Conservation (phyloP, 2,888 invertebrate species). For the Selenia dentaria region DNA sequence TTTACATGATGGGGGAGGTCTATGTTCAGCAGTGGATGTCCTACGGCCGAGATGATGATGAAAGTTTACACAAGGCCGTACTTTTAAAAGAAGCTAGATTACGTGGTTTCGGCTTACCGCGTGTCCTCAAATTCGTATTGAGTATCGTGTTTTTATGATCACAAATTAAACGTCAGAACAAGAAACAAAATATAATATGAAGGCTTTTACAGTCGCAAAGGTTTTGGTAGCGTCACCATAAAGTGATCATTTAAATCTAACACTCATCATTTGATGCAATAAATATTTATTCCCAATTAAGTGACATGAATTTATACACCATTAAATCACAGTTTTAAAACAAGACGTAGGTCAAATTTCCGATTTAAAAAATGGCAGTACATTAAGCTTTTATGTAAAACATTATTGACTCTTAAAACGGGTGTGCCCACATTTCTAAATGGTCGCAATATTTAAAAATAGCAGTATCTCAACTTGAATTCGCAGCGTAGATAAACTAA, state of each 20-base stretch:
- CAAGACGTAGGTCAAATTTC: constrained; percentile 11
- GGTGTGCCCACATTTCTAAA: constrained; percentile 36
- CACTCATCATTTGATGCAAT: constrained; percentile 22
- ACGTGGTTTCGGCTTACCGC: no score
- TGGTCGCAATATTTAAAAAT: constrained; percentile 30
- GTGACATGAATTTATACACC: constrained; percentile 26
- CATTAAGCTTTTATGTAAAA: constrained; percentile 66
- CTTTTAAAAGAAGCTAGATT: no score
- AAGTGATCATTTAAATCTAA: constrained; percentile 7
- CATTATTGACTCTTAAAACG: constrained; percentile 40
- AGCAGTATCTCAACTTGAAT: neutral
- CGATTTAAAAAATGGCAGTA: constrained; percentile 37
- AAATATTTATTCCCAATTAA: constrained; percentile 26
- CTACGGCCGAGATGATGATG: no score
- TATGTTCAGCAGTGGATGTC: no score
- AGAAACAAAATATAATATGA: no score
- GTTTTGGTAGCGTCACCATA: neutral
- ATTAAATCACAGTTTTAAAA: constrained; percentile 13
- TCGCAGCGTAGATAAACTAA: neutral
- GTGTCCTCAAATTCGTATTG: no score
- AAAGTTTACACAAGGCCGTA: no score
- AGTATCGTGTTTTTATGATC: no score
- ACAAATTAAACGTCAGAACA: no score
- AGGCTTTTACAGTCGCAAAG: no score
- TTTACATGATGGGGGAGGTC: no score